Evolutionary conservation across 1,140 invertebrate genomes (phyloP), one percentile per base, ranked within the genome.

Genomic region (Macrocentrus cingulum): DNA sequence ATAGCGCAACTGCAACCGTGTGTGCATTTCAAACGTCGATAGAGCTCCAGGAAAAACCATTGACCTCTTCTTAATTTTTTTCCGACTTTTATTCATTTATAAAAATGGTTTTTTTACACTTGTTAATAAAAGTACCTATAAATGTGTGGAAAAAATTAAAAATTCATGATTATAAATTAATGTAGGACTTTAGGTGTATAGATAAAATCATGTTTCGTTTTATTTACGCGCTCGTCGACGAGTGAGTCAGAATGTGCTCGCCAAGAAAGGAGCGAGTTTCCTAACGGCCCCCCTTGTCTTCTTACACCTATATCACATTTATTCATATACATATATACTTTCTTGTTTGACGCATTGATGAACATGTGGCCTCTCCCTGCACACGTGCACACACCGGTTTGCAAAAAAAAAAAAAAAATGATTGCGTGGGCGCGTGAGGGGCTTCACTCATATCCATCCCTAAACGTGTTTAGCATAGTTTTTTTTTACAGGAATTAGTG

Each of bases 241-340:
- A 63, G 61, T 70, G 67, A 70, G 59, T 69, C 68, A 69, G 56
- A 61, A 2, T n/a, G n/a, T 16, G 15, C 36, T 67, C 44, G 20
- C 67, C 68, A 61, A 66, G 64, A 70, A 70, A 69, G 68, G 68
- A 58, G 60, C 62, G 56, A 52, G 58, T 65, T 63, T 58, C 61
- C 58, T 50, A 48, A 49, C 45, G 45, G 34, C 45, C 46, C 55
- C 55, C 39, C 6, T 22, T 42, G 29, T 13, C 42, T 34, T 51
- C 49, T 51, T 34, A 51, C 49, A 51, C 49, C 49, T 51, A 37
- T 51, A 19, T 39, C 8, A 39, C 3, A 13, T 11, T 39, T 39
- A 39, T 15, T 11, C 36, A 39, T 39, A 39, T 11, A 15, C 13
- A 15, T 11, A 39, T 39, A 3, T 39, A 13, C 7, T 39, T n/a